Conservation (phyloP, 2,797 vertebrate species). For the Rhinichthys osculus region DNA sequence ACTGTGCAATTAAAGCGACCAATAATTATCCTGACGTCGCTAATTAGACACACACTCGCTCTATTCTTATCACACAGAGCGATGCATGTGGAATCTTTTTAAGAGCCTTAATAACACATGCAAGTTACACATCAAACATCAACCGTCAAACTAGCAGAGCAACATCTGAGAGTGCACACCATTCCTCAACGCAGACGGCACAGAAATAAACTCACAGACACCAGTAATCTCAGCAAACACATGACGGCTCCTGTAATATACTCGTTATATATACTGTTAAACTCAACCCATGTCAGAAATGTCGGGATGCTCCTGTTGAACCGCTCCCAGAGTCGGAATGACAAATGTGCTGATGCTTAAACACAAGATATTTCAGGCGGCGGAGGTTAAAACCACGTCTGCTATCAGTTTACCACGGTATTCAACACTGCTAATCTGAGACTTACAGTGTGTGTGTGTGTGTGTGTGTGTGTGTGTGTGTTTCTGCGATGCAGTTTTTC, state of each 20-base stretch:
- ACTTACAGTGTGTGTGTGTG: not conserved
- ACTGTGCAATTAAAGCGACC: conserved; percentile 80
- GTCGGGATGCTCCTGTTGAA: not conserved
- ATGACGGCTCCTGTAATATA: not conserved
- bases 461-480: no score
- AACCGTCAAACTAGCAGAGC: not conserved
- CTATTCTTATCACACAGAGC: conserved; percentile 68
- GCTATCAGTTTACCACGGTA: not conserved
- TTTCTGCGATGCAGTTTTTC: not conserved
- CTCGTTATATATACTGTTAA: no score
- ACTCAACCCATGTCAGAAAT: conserved; percentile 18
- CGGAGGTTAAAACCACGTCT: conserved; percentile 13
- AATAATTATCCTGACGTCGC: conserved; percentile 80
- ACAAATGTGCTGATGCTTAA: conserved; percentile 29
- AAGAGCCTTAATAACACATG: not conserved
- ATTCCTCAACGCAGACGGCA: not conserved
- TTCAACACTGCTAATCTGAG: not conserved
- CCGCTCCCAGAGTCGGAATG: conserved; percentile 10
- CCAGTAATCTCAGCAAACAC: not conserved
- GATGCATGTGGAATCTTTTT: conserved; percentile 41
- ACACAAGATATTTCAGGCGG: conserved; percentile 15
- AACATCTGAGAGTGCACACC: not conserved
- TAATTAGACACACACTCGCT: conserved; percentile 79
- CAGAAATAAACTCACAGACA: not conserved
- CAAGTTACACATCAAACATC: not conserved